phyloP scores from a whole-genome alignment of 2,888 invertebrate species.

The Crepidodera aurea region DNA sequence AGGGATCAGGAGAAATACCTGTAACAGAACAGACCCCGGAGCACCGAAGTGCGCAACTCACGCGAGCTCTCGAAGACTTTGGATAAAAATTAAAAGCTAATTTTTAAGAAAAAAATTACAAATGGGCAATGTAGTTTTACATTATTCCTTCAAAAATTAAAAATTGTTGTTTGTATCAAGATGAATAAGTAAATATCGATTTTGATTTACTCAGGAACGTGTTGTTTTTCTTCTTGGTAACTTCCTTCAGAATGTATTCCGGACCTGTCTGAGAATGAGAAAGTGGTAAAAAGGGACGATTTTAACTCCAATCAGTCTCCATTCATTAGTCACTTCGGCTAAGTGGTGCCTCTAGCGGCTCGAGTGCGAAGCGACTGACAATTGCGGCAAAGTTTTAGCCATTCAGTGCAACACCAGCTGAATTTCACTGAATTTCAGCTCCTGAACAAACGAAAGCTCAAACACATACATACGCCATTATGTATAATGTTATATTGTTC shows the following conservation, averaged over 20 bases:
- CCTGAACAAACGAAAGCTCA: constrained; percentile 35
- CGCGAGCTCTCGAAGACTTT: too few species aligned
- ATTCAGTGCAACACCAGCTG: constrained; percentile 32
- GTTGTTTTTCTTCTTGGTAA: too few species aligned
- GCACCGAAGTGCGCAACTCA: too few species aligned
- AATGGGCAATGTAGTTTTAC: too few species aligned
- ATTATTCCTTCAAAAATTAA: too few species aligned
- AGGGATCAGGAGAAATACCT: too few species aligned
- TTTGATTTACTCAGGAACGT: too few species aligned
- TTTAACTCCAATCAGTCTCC: constrained; percentile 52
- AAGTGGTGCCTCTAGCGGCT: constrained; percentile 53
- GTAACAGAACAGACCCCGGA: too few species aligned
- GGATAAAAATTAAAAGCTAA: too few species aligned
- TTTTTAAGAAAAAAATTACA: too few species aligned
- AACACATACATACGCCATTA: constrained; percentile 33
- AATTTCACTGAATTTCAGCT: constrained; percentile 37
- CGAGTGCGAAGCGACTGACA: constrained; percentile 54
- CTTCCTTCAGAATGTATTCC: constrained; percentile 4
- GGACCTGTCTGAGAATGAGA: constrained; percentile 12
- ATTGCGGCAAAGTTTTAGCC: constrained; percentile 47
- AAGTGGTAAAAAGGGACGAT: constrained; percentile 28
- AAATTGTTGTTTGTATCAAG: too few species aligned
- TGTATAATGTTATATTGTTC: constrained; percentile 34
- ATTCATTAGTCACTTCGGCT: constrained; percentile 56
- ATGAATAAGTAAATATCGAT: too few species aligned